Evolutionary conservation across 92 coral and sea anemone genomes (phyloP).

Genomic region (Zoanthus sansibaricus): DNA sequence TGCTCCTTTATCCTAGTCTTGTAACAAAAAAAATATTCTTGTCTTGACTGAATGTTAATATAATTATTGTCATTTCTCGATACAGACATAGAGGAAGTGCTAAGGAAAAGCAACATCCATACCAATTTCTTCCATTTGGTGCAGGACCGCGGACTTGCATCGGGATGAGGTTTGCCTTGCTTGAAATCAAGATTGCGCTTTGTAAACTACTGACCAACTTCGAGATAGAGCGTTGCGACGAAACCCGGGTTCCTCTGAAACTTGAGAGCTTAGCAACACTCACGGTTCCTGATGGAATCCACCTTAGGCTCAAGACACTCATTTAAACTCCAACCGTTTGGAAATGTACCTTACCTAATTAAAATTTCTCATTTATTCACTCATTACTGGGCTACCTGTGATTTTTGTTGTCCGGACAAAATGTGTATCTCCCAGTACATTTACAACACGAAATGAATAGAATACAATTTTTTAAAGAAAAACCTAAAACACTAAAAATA

Average conservation of each 20-base stretch:
- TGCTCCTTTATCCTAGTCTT: background rate
- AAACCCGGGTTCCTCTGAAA: constrained; percentile 53
- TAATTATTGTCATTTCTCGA: background rate
- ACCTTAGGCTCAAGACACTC: constrained; percentile 10
- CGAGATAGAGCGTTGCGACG: constrained; percentile 66
- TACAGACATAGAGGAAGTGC: constrained; percentile 29
- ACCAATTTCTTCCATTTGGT: constrained; percentile 39
- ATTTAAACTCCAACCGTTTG: background rate
- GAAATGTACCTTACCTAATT: too few relatives aligned
- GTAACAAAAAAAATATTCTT: background rate
- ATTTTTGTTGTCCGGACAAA: too few relatives aligned
- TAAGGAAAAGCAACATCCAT: constrained; percentile 25
- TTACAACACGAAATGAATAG: too few relatives aligned
- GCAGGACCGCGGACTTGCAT: constrained; percentile 34
- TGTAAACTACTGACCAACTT: constrained; percentile 57
- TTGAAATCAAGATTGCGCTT: constrained; percentile 67
- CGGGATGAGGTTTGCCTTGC: constrained; percentile 52
- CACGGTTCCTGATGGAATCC: constrained; percentile 41
- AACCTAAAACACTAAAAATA: too few relatives aligned
- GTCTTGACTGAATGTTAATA: too few relatives aligned
- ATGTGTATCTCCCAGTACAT: too few relatives aligned
- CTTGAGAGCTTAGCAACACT: constrained; percentile 38
- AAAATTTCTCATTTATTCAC: too few relatives aligned
- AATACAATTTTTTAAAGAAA: too few relatives aligned
- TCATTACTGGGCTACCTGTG: too few relatives aligned